Evolutionary conservation across 2,888 invertebrate species (phyloP).

Genomic region (Ferdinandea cuprea): DNA sequence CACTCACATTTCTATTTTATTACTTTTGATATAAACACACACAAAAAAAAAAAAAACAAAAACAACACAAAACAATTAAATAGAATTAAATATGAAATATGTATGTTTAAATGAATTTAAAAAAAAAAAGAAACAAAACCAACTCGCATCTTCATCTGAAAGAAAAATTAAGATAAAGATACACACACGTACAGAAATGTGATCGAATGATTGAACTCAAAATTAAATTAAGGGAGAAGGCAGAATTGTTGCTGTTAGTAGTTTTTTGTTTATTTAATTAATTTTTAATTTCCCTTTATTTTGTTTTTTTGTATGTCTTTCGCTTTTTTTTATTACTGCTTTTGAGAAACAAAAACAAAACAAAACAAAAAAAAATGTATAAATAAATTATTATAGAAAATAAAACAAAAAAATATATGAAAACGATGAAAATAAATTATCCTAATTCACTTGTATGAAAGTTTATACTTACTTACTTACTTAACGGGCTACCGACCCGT

Average conservation of each 20-base stretch:
- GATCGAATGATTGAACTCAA: conserved; percentile 25
- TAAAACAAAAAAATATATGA: conserved; percentile 13
- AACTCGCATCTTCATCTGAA: conserved; percentile 18
- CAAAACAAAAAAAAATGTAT: conserved; percentile 60
- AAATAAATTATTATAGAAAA: conserved; percentile 71
- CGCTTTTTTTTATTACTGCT: conserved; percentile 57
- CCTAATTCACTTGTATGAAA: not conserved
- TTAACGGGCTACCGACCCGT: no score
- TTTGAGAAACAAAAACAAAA: conserved; percentile 45
- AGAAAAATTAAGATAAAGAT: not conserved
- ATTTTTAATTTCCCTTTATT: conserved; percentile 42
- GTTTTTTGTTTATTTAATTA: conserved; percentile 28
- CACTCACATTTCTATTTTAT: conserved; percentile 72
- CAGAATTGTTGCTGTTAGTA: conserved; percentile 30
- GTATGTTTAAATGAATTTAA: conserved; percentile 38
- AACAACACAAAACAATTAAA: conserved; percentile 24
- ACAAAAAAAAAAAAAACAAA: conserved; percentile 35
- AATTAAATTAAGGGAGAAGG: not conserved
- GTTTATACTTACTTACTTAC: no score
- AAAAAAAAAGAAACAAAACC: not conserved
- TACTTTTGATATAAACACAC: conserved; percentile 67
- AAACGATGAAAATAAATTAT: not conserved
- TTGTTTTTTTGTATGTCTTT: conserved; percentile 41
- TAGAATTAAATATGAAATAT: conserved; percentile 32
- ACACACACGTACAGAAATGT: conserved; percentile 19